Conservation (phyloP, 92 coral and sea anemone genomes). For the Anthopleura xanthogrammica region DNA sequence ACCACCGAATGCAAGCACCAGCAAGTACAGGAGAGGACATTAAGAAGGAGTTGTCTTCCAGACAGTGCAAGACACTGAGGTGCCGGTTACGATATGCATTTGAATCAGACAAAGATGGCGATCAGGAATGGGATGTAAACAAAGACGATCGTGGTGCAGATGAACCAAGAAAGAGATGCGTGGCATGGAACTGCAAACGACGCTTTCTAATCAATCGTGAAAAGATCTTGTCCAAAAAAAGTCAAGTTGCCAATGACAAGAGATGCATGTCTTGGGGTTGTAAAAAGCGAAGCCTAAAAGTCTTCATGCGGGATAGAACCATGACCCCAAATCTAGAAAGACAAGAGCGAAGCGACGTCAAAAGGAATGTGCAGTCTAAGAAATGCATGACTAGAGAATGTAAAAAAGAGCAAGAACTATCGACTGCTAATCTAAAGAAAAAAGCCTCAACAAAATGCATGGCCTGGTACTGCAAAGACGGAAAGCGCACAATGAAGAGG, state of each 20-base stretch:
- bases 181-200: background rate
- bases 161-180: background rate
- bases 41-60: background rate
- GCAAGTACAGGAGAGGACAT: background rate
- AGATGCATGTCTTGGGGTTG: conserved; percentile 14
- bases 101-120: background rate
- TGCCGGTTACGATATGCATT: background rate
- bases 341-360: background rate
- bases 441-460: background rate
- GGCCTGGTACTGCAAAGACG: background rate
- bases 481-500: background rate
- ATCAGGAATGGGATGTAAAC: background rate
- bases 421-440: background rate
- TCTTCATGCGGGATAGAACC: background rate
- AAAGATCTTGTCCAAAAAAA: background rate
- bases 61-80: background rate
- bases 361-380: background rate
- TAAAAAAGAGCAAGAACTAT: background rate
- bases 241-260: background rate
- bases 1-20: background rate
- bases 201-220: background rate
- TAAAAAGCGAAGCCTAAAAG: background rate
- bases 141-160: background rate
- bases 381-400: background rate
- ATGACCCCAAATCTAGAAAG: background rate